Evolutionary conservation across 2,888 invertebrate genomes (phyloP).

Genomic region (Drosophila borealis): DNA sequence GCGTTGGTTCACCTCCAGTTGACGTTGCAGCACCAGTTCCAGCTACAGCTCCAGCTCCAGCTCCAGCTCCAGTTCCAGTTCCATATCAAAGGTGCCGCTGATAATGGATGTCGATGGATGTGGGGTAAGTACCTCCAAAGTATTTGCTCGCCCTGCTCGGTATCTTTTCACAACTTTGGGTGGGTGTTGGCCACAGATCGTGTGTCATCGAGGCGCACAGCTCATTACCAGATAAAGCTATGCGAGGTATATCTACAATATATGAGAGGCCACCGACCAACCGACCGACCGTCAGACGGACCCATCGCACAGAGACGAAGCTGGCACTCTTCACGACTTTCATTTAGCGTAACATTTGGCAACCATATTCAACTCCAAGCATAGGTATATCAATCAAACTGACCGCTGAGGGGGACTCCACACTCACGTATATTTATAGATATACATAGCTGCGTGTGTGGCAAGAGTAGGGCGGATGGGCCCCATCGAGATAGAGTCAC

Average conservation of each 20-base stretch:
- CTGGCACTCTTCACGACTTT: background rate
- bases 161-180: conserved; percentile 67
- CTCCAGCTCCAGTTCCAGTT: conserved; percentile 15
- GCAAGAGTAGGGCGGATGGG: conserved; percentile 25
- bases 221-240: conserved; percentile 61
- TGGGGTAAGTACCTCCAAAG: conserved; percentile 51
- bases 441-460: background rate
- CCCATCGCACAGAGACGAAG: too few relatives aligned
- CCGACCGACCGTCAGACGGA: too few relatives aligned
- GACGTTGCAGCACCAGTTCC: background rate
- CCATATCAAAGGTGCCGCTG: conserved; percentile 61
- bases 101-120: conserved; percentile 60
- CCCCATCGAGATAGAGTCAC: conserved; percentile 39
- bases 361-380: background rate
- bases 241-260: background rate
- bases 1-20: background rate
- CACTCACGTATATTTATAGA: background rate
- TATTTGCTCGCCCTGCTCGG: conserved; percentile 48
- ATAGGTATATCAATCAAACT: conserved; percentile 46
- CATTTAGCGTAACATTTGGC: conserved; percentile 24
- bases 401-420: conserved; percentile 27
- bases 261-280: background rate
- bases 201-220: conserved; percentile 57
- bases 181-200: conserved; percentile 72
- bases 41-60: conserved; percentile 6